Evolutionary conservation across 2,888 invertebrate species (phyloP).

Genomic region (Artemia sinica): DNA sequence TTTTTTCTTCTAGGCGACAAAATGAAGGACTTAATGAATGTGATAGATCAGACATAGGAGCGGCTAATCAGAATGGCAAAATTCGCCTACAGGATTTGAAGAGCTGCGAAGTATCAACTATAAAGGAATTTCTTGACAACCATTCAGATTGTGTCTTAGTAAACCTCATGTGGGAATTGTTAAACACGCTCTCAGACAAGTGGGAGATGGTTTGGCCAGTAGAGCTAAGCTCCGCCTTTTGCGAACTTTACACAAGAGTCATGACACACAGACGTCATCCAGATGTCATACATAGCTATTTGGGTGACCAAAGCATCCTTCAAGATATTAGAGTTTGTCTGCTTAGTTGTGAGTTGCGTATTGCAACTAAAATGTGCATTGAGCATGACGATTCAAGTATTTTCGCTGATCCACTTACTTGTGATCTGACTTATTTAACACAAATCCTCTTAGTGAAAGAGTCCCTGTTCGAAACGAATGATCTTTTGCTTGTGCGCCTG

Average conservation of each 20-base stretch:
- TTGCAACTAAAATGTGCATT: not conserved
- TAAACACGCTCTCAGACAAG: not conserved
- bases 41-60: too few species aligned
- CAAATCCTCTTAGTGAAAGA: not conserved
- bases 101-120: conserved; percentile 1
- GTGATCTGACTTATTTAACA: conserved; percentile 7
- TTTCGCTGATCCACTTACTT: not conserved
- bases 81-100: too few species aligned
- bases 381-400: not conserved
- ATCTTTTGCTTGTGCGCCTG: not conserved
- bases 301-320: not conserved
- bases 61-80: too few species aligned
- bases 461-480: not conserved
- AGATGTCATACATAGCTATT: not conserved
- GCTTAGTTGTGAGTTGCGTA: not conserved
- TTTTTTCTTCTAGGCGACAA: too few species aligned
- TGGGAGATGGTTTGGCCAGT: not conserved
- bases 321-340: not conserved
- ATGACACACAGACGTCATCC: conserved; percentile 11
- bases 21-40: too few species aligned
- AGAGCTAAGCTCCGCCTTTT: not conserved
- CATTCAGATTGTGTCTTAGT: not conserved
- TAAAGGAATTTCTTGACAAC: not conserved
- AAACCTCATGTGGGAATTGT: conserved; percentile 13
- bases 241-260: not conserved